phyloP scores from a whole-genome alignment of 2,797 vertebrate genomes.

The Enteromius argenteus region DNA sequence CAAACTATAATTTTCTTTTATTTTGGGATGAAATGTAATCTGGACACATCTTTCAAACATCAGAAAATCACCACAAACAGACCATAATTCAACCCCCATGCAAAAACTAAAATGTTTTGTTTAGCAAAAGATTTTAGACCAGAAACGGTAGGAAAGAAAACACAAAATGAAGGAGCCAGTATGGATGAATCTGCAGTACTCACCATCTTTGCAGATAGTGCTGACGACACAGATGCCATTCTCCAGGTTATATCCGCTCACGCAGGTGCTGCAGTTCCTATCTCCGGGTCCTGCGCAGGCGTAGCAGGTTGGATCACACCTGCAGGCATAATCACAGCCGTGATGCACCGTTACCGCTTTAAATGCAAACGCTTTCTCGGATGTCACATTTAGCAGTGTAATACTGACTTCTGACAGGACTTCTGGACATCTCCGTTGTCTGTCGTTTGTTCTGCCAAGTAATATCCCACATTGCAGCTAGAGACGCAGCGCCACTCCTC shows the following conservation, averaged over 20 bases:
- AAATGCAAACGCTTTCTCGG: neutral
- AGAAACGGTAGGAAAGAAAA: neutral
- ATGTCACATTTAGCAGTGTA: neutral
- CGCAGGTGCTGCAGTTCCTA: conserved; percentile 93
- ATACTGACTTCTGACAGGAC: conserved; percentile 91
- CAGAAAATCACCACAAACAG: neutral
- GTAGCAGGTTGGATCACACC: conserved; percentile 93
- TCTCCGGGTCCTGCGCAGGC: conserved; percentile 92
- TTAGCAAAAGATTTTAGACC: neutral
- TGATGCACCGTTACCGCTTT: neutral
- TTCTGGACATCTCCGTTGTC: conserved; percentile 83
- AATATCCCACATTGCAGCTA: conserved; percentile 87
- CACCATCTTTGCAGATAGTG: conserved; percentile 99
- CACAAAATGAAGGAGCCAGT: neutral
- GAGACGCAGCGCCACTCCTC: conserved; percentile 93
- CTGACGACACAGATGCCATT: conserved; percentile 89
- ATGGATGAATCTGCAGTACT: conserved; percentile 70
- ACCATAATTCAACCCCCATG: conserved; percentile 8
- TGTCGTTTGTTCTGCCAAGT: conserved; percentile 83
- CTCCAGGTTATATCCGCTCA: conserved; percentile 92
- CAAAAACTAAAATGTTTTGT: neutral
- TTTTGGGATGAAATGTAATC: conserved; percentile 9
- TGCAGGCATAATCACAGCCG: conserved; percentile 64
- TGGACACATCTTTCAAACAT: neutral
- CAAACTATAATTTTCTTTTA: neutral